These are phyloP conservation scores for Malachius bipustulatus DNA, from an alignment of 2,888 invertebrate genomes.

Conservation along the genomic window DNA sequence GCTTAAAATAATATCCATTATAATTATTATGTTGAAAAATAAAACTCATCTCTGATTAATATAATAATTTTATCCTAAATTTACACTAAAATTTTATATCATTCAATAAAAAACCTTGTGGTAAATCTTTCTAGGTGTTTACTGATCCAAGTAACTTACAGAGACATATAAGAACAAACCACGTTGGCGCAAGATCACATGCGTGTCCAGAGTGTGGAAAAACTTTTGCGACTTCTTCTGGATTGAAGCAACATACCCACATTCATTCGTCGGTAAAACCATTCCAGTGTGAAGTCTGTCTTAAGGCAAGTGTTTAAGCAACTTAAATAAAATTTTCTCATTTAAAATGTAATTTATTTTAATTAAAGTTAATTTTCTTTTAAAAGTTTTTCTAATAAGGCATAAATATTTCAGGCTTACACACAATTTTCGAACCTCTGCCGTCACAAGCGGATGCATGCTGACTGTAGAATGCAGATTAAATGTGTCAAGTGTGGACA, in stretches of 20 bases:
- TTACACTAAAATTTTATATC: too few relatives aligned
- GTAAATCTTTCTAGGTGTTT: slow-evolving; percentile 80
- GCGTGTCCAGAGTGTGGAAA: slow-evolving; percentile 98
- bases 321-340: too few relatives aligned
- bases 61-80: too few relatives aligned
- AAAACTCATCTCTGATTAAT: too few relatives aligned
- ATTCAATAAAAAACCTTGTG: too few relatives aligned
- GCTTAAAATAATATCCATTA: too few relatives aligned
- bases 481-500: slow-evolving; percentile 92
- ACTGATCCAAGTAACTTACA: slow-evolving; percentile 94
- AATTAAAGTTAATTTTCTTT: too few relatives aligned
- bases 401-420: slow-evolving; percentile 62
- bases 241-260: slow-evolving; percentile 97
- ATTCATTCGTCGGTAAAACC: slow-evolving; percentile 98
- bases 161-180: slow-evolving; percentile 90
- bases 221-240: slow-evolving; percentile 95
- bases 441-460: slow-evolving; percentile 99
- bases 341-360: slow-evolving; percentile 12
- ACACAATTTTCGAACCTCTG: slow-evolving; percentile 99
- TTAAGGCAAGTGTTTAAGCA: slow-evolving; percentile 52
- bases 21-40: too few relatives aligned
- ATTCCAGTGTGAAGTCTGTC: slow-evolving; percentile 93
- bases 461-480: slow-evolving; percentile 84
- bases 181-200: slow-evolving; percentile 92
- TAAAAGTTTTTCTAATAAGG: neutral